Base-by-base conservation (phyloP, 2,888 invertebrate genomes). In the Smittia sp. region DNA sequence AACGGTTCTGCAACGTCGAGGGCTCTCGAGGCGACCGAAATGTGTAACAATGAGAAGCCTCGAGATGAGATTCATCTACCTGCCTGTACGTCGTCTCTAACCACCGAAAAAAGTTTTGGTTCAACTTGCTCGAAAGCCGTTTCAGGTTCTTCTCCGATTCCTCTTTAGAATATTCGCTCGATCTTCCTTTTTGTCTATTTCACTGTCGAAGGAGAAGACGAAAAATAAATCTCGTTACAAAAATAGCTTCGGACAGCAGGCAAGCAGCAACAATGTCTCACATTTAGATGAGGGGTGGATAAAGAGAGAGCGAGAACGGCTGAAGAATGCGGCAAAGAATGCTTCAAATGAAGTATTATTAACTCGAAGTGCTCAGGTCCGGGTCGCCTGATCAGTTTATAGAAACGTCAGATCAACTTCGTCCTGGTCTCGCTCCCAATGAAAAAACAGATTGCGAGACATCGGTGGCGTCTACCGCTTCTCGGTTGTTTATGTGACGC, bases 151-250 rank as follows among this genome's bases (percentile, higher is more conserved):
- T 46, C 22, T 58, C 18, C 9, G 18, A 58, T 58, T 58, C 58
- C 13, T 4, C 11, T 22, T 58, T 58, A 18, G 46, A 18, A 18
- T 18, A 7, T 58, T 46, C 46, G 15, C 46, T 46, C 11, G 46
- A 46, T 46, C 46, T 58, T 58, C 58, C 58, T 46, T 58, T 58
- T 58, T 58, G 58, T 58, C 58, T 58, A 58, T 58, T 58, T 22
- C 22, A 18, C n/a, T 22, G 58, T 18, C 58, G 58, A 58, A 58
- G 20, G 58, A 58, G 9, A 58, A 58, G 18, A 22, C 58, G 13
- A 58, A 58, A 58, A 58, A 58, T 20, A 58, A 58, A 58, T 58
- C 58, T 46, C 22, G 18, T 22, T 58, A 22, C 22, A 58, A 20
- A 58, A 58, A 58, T 58, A 58, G 58, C 46, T 58, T n/a, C 13